A percentile compares a stretch with the other conserved stretches of the same genome.
These are phyloP conservation scores for Alsophila aescularia DNA, from an alignment of 2,888 invertebrate species.

Conservation along the genomic window DNA sequence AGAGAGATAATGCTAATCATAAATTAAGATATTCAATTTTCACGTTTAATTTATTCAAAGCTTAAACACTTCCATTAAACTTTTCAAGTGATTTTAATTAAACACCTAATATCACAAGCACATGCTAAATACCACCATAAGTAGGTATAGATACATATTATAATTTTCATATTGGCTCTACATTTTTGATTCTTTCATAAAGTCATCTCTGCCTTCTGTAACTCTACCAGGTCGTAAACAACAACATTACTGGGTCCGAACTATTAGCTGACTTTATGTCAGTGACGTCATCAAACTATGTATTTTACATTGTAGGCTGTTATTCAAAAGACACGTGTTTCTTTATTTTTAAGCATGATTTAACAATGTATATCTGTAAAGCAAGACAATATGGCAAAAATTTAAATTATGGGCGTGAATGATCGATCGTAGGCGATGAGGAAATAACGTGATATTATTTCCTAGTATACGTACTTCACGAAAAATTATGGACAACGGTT, in stretches of 20 bases:
- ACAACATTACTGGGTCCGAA: slow-evolving; percentile 54
- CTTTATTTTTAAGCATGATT: slow-evolving; percentile 29
- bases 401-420: not conserved
- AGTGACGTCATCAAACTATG: slow-evolving; percentile 56
- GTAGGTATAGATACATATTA: not conserved
- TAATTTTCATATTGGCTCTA: not conserved
- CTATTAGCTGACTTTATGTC: slow-evolving; percentile 50
- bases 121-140: slow-evolving; percentile 2
- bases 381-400: not conserved
- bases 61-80: too few species aligned
- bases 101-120: not conserved
- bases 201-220: slow-evolving; percentile 18
- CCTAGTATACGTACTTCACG: too few species aligned
- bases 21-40: too few species aligned
- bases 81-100: too few species aligned
- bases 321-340: slow-evolving; percentile 39
- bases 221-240: slow-evolving; percentile 43
- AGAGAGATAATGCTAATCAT: too few species aligned
- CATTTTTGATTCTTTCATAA: not conserved
- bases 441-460: not conserved
- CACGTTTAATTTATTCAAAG: too few species aligned
- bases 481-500: too few species aligned
- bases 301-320: slow-evolving; percentile 35
- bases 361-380: not conserved
- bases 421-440: too few species aligned